Evolutionary conservation across 2,113 vertebrate genomes (phyloP).

Genomic region (Microcebus griseorufus): DNA sequence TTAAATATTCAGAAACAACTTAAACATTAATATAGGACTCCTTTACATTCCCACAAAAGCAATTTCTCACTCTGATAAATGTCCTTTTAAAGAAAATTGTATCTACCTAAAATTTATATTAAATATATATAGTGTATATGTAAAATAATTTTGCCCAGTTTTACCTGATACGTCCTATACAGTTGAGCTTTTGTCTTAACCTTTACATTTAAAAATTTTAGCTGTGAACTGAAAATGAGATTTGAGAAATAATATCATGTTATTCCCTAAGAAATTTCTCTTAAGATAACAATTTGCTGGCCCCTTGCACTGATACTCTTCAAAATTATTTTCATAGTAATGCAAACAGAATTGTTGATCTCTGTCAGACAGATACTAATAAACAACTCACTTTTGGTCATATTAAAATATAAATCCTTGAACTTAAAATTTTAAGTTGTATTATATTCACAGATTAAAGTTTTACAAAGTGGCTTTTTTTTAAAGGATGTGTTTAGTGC

Average conservation of each 20-base stretch:
- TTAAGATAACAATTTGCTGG: slow-evolving; percentile 18
- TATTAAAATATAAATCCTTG: background rate
- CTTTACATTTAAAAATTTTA: slow-evolving; percentile 37
- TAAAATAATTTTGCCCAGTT: background rate
- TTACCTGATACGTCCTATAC: background rate
- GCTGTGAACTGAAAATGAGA: background rate
- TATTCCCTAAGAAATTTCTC: background rate
- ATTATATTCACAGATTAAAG: slow-evolving; percentile 1
- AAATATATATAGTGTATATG: background rate
- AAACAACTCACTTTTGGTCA: background rate
- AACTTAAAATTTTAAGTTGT: slow-evolving; percentile 24
- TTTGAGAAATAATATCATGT: background rate
- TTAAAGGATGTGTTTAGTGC: background rate
- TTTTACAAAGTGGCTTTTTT: slow-evolving; percentile 14
- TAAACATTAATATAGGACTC: background rate
- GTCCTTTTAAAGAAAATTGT: slow-evolving; percentile 43
- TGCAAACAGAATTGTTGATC: background rate
- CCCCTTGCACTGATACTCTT: background rate
- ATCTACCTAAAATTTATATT: background rate
- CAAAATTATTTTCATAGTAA: slow-evolving; percentile 25
- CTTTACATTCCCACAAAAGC: slow-evolving; percentile 5
- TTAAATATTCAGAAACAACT: slow-evolving; percentile 24
- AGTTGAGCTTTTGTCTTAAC: slow-evolving; percentile 25
- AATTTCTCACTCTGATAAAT: slow-evolving; percentile 3
- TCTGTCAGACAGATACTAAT: background rate